phyloP scores from a whole-genome alignment of 2,888 invertebrate genomes.

The Steromphala cineraria region DNA sequence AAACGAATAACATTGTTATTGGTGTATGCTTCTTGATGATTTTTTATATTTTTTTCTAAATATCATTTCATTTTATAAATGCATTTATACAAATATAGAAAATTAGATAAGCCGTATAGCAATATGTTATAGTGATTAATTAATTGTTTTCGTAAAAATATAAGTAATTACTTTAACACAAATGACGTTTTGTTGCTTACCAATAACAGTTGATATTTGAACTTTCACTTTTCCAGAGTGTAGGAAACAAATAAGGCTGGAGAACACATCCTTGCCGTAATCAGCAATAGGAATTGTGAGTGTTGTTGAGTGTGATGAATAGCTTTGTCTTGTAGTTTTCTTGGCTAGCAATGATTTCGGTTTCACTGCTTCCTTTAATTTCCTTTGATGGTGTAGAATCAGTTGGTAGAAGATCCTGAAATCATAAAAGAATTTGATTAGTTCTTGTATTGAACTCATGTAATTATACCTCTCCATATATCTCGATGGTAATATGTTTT shows the following conservation, averaged over 20 bases:
- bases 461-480: too few relatives aligned
- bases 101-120: too few relatives aligned
- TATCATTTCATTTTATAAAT: too few relatives aligned
- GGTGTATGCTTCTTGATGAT: too few relatives aligned
- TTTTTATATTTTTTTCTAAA: too few relatives aligned
- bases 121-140: too few relatives aligned
- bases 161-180: too few relatives aligned
- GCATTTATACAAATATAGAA: too few relatives aligned
- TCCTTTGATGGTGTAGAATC: not conserved
- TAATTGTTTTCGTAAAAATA: too few relatives aligned
- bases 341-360: too few relatives aligned
- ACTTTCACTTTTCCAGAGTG: not conserved
- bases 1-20: not conserved
- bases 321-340: not conserved
- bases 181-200: not conserved
- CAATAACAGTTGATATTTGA: not conserved
- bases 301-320: not conserved
- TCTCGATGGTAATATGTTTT: too few relatives aligned
- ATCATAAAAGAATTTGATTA: not conserved
- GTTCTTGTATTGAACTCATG: too few relatives aligned
- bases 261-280: not conserved
- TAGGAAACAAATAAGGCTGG: not conserved
- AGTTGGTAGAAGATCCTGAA: slow-evolving; percentile 1
- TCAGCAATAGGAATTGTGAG: not conserved
- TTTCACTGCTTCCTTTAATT: not conserved